These are phyloP conservation scores for Galago senegalensis DNA, from an alignment of 2,797 vertebrate species.

Conservation along the genomic window DNA sequence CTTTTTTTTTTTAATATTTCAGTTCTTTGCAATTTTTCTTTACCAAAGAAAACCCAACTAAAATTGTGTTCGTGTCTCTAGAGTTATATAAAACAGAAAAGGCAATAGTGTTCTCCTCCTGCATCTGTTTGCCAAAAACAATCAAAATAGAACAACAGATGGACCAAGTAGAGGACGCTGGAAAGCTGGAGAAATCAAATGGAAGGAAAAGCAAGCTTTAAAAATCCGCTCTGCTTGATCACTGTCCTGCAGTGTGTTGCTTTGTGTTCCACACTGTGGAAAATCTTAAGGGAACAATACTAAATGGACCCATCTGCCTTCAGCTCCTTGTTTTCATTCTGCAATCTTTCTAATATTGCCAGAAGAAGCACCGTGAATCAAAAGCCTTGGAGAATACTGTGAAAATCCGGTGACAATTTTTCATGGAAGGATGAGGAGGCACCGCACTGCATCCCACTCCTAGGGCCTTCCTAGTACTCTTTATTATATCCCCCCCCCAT, in stretches of 20 bases:
- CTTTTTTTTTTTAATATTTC: background rate
- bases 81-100: slow-evolving; percentile 77
- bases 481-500: too few relatives aligned
- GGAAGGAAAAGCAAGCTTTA: slow-evolving; percentile 64
- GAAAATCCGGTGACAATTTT: background rate
- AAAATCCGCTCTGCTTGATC: slow-evolving; percentile 71
- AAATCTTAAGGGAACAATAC: slow-evolving; percentile 57
- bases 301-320: slow-evolving; percentile 3
- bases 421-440: background rate
- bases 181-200: slow-evolving; percentile 69
- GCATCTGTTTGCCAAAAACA: slow-evolving; percentile 76
- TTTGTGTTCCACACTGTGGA: background rate
- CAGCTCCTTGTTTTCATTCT: slow-evolving; percentile 32
- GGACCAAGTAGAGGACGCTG: slow-evolving; percentile 61
- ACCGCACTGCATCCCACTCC: background rate
- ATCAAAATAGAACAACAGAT: slow-evolving; percentile 79
- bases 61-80: slow-evolving; percentile 57
- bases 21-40: slow-evolving; percentile 41
- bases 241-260: slow-evolving; percentile 11
- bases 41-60: slow-evolving; percentile 60
- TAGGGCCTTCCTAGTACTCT: background rate
- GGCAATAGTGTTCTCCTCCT: slow-evolving; percentile 58
- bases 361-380: background rate
- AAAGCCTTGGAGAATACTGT: background rate
- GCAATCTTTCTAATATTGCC: slow-evolving; percentile 20